Evolutionary conservation across 2,888 invertebrate species (phyloP).

Genomic region (Boloria euphrosyne): DNA sequence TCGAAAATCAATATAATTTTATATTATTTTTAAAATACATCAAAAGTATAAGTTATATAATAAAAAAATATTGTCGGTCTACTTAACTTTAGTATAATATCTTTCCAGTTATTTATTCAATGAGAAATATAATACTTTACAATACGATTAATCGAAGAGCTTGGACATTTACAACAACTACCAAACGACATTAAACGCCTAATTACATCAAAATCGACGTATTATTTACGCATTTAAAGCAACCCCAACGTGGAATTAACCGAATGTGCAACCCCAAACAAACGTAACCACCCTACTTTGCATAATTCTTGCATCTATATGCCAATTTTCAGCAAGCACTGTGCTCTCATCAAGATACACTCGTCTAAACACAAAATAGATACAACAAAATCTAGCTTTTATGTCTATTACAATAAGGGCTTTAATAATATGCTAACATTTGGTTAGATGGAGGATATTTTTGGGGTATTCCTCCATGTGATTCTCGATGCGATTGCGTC

Average conservation of each 20-base stretch:
- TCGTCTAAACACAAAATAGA: background rate
- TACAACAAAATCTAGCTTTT: constrained; percentile 6
- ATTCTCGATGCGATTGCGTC: constrained; percentile 38
- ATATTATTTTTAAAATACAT: too few relatives aligned
- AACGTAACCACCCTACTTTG: constrained; percentile 30
- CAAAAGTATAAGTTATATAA: too few relatives aligned
- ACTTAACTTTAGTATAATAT: too few relatives aligned
- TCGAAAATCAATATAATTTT: too few relatives aligned
- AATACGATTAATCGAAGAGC: too few relatives aligned
- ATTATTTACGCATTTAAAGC: background rate
- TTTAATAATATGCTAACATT: background rate
- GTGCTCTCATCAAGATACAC: constrained; percentile 29
- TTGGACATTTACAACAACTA: too few relatives aligned
- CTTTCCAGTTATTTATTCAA: too few relatives aligned
- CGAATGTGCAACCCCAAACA: constrained; percentile 22
- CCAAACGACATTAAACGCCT: background rate
- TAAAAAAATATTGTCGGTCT: too few relatives aligned
- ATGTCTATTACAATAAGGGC: background rate
- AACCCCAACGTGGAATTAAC: constrained; percentile 1
- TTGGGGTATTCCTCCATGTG: constrained; percentile 26
- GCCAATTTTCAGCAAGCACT: constrained; percentile 41
- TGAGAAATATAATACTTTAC: too few relatives aligned
- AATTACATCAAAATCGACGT: background rate
- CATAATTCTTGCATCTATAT: constrained; percentile 41
- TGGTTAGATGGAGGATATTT: background rate